Percentiles rank a stretch among this genome's conserved stretches.
Evolutionary conservation across 1,140 invertebrate species (phyloP).

Genomic region (Zaprionus inermis): DNA sequence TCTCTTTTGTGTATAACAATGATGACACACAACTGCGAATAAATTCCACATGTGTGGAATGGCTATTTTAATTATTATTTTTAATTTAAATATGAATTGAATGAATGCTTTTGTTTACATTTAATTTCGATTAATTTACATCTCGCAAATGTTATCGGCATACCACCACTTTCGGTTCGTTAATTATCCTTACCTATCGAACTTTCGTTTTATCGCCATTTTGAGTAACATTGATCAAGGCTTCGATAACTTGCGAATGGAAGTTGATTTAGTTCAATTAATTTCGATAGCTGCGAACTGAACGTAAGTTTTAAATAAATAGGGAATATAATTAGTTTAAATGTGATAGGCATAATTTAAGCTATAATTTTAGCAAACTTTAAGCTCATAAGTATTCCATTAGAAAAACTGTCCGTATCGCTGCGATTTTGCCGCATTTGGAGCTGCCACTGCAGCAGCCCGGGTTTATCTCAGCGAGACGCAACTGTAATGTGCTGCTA

Average conservation of each 20-base stretch:
- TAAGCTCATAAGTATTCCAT: background rate
- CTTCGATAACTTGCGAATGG: background rate
- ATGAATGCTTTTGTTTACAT: background rate
- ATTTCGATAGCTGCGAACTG: too few species aligned
- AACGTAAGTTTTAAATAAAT: too few species aligned
- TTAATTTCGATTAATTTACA: background rate
- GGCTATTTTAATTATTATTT: background rate
- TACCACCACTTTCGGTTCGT: background rate
- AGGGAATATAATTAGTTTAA: too few species aligned
- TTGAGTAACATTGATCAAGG: background rate
- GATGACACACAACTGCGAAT: too few species aligned
- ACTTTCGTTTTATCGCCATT: too few species aligned
- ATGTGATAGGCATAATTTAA: too few species aligned
- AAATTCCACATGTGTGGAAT: too few species aligned
- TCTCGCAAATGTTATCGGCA: background rate
- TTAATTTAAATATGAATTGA: background rate
- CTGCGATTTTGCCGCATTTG: background rate
- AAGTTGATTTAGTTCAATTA: too few species aligned
- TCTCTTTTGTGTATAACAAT: too few species aligned
- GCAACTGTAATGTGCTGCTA: constrained; percentile 11
- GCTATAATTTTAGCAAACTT: background rate
- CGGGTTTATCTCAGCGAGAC: background rate
- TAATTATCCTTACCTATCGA: background rate
- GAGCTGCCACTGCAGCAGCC: background rate
- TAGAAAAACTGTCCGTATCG: background rate